Evolutionary conservation across 2,797 vertebrate species (phyloP), one percentile per base, ranked within the genome.

Genomic region (Aldrovandia affinis): DNA sequence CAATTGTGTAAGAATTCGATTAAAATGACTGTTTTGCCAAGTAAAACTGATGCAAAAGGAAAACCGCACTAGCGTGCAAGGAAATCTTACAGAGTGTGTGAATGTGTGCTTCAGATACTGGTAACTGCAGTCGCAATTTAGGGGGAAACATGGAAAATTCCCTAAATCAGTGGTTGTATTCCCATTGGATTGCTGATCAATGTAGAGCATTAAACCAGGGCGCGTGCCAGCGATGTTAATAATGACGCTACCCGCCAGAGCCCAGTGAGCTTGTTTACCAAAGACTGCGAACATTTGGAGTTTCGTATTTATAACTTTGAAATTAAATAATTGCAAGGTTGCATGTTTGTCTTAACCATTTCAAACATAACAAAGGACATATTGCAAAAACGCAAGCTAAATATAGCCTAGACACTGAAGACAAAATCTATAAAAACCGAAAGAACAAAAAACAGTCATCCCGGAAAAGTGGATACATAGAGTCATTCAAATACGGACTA

Each of bases 161-260:
- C 63, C 33, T 36, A 36, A 70, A 70, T 70, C 33, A 36, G 5
- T 44, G 42, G 9, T 7, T 44, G 20, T n/a, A 44, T 28, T 30
- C 36, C 30, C 18, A 18, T 22, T 9, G n/a, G 52, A 55, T 50
- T 61, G 65, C n/a, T 81, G 57, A 77, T 81, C 63, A 63, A 81
- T 63, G 80, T 42, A 57, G 42, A 55, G 52, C 78, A 52, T 63
- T 82, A 25, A 28, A 12, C 28, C 22, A 14, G n/a, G 28, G 44
- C 15, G 44, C 50, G 81, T 57, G 81, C 44, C 81, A 47, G 25
- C 42, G 47, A 47, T 52, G 12, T 82, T 78, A 50, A 47, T 36
- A 70, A 78, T 61, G 61, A 63, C 55, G 33, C 36, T 55, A 77
- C 65, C 59, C 28, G 28, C 36, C 83, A 63, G 78, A 28, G 39